Evolutionary conservation across 2,113 vertebrate genomes (phyloP), one percentile per base, ranked within the genome.

Genomic region (Corapipo altera): DNA sequence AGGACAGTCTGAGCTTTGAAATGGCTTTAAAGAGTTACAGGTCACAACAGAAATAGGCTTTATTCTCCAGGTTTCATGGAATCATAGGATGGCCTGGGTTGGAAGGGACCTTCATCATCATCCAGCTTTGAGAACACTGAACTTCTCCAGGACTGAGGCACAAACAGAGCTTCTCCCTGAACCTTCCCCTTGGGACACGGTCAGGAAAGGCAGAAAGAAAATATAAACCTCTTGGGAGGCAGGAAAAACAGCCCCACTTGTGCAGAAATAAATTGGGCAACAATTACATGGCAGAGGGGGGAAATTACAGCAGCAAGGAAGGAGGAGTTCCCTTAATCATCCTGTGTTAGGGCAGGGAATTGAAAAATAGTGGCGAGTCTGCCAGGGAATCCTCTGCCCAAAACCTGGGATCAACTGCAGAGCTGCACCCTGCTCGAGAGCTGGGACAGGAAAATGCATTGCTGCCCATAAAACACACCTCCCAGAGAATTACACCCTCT

Each of bases 401-500:
- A 81, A 84, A 70, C 46, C 75, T 77, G 33, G 2, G 75, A 71
- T 78, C 93, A 89, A 10, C 72, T 81, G 72, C 82, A 6, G 48
- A 58, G 72, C 52, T 75, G 88, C 92, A 90, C 64, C 61, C 57
- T 78, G 48, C 88, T 86, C 48, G 93, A 90, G 79, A 90, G 85
- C 90, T 81, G 51, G 35, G 88, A 80, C 82, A 92, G 79, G 71
- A 81, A 93, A 96, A 93, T 51, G 41, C 72, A 94, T 74, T 90
- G 75, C 79, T 89, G 59, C 65, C 70, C 93, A 91, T 91, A 93
- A 96, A 95, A 41, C 69, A 54, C 90, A 59, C 69, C 88, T 81
- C 49, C 73, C 69, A 80, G 80, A 91, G 93, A 97, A 92, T 87
- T 92, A 90, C 26, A 61, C 16, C 48, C 67, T 35, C 88, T 85